phyloP scores from a whole-genome alignment of 2,113 vertebrate species.

The Salvelinus sp. region DNA sequence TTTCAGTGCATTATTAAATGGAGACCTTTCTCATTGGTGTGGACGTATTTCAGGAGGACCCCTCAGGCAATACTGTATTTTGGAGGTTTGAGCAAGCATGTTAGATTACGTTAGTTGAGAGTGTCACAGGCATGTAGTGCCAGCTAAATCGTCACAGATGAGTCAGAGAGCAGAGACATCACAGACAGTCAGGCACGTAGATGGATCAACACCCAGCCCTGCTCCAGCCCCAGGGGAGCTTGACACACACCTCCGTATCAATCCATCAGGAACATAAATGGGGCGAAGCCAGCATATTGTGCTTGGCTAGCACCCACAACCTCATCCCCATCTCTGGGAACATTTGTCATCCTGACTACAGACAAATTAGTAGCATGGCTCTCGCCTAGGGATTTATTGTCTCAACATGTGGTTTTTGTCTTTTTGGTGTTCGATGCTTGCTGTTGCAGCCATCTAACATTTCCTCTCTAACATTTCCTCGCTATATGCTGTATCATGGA shows the following conservation, averaged over 20 bases:
- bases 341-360: constrained; percentile 24
- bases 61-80: neutral
- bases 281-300: constrained; percentile 38
- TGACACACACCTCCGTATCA: constrained; percentile 49
- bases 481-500: neutral
- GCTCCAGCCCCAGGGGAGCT: constrained; percentile 47
- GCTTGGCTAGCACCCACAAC: constrained; percentile 19
- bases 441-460: neutral
- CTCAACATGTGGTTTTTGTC: neutral
- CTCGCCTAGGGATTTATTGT: neutral
- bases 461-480: neutral
- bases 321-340: constrained; percentile 21
- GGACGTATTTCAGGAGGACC: neutral
- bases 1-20: no score
- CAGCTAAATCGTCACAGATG: constrained; percentile 30
- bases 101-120: constrained; percentile 28
- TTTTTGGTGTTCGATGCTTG: neutral
- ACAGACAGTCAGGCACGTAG: constrained; percentile 34
- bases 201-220: constrained; percentile 54
- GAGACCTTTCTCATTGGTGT: neutral
- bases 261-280: constrained; percentile 54
- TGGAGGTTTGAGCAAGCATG: constrained; percentile 28
- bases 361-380: neutral
- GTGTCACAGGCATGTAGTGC: no score
- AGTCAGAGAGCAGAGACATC: constrained; percentile 48